These are phyloP conservation scores for Mesoligia furuncula DNA, from an alignment of 2,888 invertebrate species.

Conservation along the genomic window DNA sequence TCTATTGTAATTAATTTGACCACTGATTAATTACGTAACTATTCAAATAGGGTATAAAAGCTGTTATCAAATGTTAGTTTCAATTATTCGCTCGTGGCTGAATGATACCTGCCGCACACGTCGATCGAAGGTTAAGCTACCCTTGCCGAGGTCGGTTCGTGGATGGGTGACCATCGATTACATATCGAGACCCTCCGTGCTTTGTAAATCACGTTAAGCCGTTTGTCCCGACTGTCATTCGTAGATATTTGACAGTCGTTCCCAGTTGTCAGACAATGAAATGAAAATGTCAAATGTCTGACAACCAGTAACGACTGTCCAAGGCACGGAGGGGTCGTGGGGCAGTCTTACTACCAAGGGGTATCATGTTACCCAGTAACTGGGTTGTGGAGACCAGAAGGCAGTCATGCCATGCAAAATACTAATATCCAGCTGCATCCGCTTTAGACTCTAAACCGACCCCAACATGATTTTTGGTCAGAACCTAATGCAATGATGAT, in stretches of 20 bases:
- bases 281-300: no score
- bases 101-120: background rate
- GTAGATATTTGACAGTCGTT: no score
- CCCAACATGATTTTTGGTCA: no score
- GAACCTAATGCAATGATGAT: background rate
- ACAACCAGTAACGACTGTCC: no score
- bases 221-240: background rate
- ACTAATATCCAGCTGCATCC: no score
- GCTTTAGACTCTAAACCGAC: no score
- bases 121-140: background rate
- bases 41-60: slow-evolving; percentile 10
- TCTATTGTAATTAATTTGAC: slow-evolving; percentile 34
- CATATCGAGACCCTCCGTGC: background rate
- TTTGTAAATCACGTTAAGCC: background rate
- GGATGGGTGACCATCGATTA: background rate
- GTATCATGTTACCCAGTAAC: no score
- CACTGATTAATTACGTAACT: slow-evolving; percentile 21
- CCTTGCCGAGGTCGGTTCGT: background rate
- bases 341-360: no score
- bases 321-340: no score
- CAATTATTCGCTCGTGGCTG: background rate
- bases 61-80: background rate
- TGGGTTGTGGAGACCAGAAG: no score
- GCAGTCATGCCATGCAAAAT: no score
- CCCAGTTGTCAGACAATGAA: no score